Evolutionary conservation across 2,113 vertebrate species (phyloP).

Genomic region (Tragelaphus scriptus): DNA sequence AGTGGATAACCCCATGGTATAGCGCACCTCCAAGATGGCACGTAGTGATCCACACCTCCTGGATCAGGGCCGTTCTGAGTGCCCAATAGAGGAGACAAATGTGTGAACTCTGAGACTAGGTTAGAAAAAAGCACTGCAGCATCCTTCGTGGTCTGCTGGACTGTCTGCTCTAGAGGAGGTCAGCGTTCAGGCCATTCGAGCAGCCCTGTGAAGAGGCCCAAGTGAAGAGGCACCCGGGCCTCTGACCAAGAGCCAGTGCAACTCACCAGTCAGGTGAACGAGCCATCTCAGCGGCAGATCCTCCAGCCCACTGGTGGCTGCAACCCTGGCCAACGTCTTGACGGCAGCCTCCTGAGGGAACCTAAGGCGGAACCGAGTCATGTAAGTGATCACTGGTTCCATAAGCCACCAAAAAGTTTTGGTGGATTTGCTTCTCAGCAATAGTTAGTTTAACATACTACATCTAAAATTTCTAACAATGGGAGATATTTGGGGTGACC

Average conservation of each 20-base stretch:
- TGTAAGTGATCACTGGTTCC: neutral
- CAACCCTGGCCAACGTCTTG: neutral
- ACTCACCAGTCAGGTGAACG: neutral
- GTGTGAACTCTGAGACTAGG: neutral
- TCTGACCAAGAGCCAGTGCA: neutral
- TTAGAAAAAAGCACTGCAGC: neutral
- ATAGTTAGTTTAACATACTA: neutral
- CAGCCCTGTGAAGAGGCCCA: neutral
- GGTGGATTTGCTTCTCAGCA: neutral
- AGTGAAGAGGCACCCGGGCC: neutral
- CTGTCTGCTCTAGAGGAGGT: neutral
- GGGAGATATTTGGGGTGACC: neutral
- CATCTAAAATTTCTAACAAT: neutral
- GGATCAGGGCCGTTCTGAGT: neutral
- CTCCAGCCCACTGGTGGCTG: neutral
- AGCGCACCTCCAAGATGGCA: neutral
- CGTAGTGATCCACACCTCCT: neutral
- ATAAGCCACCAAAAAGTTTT: neutral
- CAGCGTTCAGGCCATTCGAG: neutral
- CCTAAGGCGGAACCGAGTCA: neutral
- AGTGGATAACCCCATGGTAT: neutral
- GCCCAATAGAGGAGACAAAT: neutral
- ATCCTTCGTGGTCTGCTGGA: neutral
- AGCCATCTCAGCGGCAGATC: neutral
- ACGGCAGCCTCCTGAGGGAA: fast-evolving